Evolutionary conservation across 2,113 vertebrate species (phyloP).

Genomic region (Corythaixoides concolor): DNA sequence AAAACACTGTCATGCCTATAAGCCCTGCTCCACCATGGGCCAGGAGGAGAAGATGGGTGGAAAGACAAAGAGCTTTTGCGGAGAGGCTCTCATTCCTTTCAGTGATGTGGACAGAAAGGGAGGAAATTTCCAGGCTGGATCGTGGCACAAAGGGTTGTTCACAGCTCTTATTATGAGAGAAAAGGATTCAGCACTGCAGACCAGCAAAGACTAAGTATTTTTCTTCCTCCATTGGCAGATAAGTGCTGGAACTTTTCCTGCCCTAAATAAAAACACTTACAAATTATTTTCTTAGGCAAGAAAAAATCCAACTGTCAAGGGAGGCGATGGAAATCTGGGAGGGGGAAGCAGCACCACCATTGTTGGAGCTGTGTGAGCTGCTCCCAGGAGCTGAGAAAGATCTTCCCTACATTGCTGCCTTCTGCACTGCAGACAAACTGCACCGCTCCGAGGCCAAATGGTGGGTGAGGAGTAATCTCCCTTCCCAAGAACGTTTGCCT

Average conservation of each 20-base stretch:
- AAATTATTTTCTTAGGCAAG: neutral
- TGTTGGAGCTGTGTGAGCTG: rapidly evolving
- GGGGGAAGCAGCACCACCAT: neutral
- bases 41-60: neutral
- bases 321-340: neutral
- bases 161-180: neutral
- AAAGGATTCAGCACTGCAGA: neutral
- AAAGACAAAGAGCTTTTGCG: neutral
- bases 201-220: neutral
- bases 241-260: neutral
- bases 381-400: neutral
- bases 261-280: neutral
- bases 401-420: neutral
- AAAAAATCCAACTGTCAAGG: neutral
- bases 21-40: rapidly evolving
- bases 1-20: neutral
- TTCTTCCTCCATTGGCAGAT: neutral
- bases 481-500: slow-evolving; percentile 1
- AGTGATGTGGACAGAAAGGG: neutral
- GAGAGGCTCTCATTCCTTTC: neutral
- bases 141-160: neutral
- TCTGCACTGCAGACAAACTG: neutral
- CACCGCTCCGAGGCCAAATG: neutral
- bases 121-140: neutral
- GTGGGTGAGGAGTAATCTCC: neutral